Evolutionary conservation across 2,113 vertebrate genomes (phyloP).

Genomic region (Trinectes maculatus): DNA sequence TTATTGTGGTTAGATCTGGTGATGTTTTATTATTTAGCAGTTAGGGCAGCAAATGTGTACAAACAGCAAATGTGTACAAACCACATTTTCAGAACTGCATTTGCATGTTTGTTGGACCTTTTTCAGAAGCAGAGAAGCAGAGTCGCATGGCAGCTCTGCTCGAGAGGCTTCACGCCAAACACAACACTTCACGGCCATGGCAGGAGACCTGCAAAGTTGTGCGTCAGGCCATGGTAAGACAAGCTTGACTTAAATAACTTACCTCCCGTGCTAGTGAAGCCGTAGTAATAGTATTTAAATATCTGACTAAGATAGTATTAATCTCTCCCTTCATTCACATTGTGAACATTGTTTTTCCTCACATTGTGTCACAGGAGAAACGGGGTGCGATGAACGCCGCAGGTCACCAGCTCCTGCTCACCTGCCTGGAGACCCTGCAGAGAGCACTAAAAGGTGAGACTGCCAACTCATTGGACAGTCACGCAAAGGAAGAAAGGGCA

Average conservation of each 20-base stretch:
- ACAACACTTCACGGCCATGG: conserved; percentile 94
- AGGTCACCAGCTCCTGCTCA: conserved; percentile 93
- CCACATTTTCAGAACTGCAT: no score
- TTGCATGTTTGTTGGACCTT: not conserved
- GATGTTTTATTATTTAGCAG: no score
- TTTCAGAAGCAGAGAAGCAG: conserved; percentile 82
- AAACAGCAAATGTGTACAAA: not conserved
- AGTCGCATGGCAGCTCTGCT: conserved; percentile 90
- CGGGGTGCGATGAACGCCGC: conserved; percentile 90
- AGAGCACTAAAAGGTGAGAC: conserved; percentile 93
- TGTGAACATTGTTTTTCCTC: no score
- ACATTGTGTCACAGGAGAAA: conserved; percentile 87
- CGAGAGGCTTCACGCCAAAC: conserved; percentile 93
- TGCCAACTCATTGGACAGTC: not conserved
- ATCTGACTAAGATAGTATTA: not conserved
- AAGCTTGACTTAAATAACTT: not conserved
- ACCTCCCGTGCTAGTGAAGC: not conserved
- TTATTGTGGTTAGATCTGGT: no score
- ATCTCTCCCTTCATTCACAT: no score
- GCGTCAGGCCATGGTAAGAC: conserved; percentile 94
- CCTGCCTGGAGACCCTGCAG: conserved; percentile 95
- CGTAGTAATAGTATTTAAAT: conserved; percentile 32
- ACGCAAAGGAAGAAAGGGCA: not conserved
- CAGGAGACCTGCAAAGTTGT: conserved; percentile 96
- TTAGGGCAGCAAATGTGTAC: not conserved